Conservation (phyloP, 2,888 invertebrate species). For the Nomada fabriciana region DNA sequence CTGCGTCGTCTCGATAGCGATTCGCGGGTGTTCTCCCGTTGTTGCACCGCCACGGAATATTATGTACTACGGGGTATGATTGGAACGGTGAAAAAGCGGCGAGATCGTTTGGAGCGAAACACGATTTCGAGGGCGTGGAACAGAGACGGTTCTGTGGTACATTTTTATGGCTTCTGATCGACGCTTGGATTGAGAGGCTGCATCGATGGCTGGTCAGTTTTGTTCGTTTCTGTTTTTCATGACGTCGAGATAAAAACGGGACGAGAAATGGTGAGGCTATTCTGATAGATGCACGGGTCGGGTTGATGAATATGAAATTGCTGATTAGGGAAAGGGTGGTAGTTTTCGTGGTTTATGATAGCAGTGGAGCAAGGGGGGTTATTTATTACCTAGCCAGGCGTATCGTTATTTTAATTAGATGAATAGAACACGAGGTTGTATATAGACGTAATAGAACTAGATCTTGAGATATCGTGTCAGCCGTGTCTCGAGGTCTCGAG, state of each 20-base stretch:
- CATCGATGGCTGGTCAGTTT: background rate
- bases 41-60: constrained; percentile 1
- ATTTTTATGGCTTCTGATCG: constrained; percentile 24
- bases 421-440: too few relatives aligned
- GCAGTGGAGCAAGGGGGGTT: too few relatives aligned
- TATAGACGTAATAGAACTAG: too few relatives aligned
- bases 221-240: background rate
- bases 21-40: background rate
- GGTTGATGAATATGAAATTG: too few relatives aligned
- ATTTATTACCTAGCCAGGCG: too few relatives aligned
- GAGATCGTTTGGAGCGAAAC: background rate
- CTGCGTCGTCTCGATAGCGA: background rate
- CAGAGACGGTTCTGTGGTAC: constrained; percentile 17
- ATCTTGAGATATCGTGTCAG: too few relatives aligned
- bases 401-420: too few relatives aligned
- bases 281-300: too few relatives aligned
- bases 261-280: background rate
- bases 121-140: constrained; percentile 7
- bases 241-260: background rate
- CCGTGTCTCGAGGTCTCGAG: too few relatives aligned
- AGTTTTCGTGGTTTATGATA: too few relatives aligned
- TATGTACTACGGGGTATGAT: background rate
- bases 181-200: constrained; percentile 2
- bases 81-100: constrained; percentile 1
- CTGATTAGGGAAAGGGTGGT: too few relatives aligned